Conservation (phyloP, 2,888 invertebrate species). For the Corythucha ciliata region DNA sequence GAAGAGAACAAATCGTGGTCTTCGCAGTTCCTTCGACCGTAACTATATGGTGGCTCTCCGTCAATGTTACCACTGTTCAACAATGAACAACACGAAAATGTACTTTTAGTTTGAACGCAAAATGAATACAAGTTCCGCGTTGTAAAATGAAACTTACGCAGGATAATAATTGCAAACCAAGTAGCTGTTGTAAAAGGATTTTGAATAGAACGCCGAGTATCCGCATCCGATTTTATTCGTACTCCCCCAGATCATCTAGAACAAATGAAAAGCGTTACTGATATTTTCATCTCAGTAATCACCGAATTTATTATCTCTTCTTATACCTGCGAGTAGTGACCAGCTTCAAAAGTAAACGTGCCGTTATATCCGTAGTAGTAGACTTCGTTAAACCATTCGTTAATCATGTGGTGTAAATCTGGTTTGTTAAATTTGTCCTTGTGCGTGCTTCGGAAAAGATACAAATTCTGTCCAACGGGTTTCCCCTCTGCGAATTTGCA, state of each 20-base stretch:
- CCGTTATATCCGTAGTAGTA: slow-evolving; percentile 48
- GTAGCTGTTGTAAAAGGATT: slow-evolving; percentile 12
- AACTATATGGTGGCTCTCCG: slow-evolving; percentile 6
- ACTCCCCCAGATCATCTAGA: slow-evolving; percentile 21
- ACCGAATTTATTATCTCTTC: not conserved
- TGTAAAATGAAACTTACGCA: slow-evolving; percentile 11
- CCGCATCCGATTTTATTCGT: slow-evolving; percentile 22
- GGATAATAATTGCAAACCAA: slow-evolving; percentile 22
- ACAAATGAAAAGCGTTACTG: not conserved
- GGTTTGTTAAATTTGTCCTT: slow-evolving; percentile 45
- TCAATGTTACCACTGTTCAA: slow-evolving; percentile 16
- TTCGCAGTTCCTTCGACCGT: slow-evolving; percentile 11
- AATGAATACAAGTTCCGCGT: not conserved
- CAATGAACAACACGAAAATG: not conserved
- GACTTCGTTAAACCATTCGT: slow-evolving; percentile 74
- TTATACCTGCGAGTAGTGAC: slow-evolving; percentile 77
- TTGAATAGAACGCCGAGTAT: slow-evolving; percentile 8
- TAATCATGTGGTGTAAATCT: slow-evolving; percentile 64
- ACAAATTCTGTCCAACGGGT: slow-evolving; percentile 77
- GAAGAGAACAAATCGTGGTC: slow-evolving; percentile 18
- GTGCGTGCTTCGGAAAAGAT: slow-evolving; percentile 60
- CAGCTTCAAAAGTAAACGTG: slow-evolving; percentile 58
- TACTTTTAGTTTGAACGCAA: not conserved
- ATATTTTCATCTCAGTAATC: not conserved
- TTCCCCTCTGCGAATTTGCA: slow-evolving; percentile 45